Evolutionary conservation across 2,113 vertebrate species (phyloP), one percentile per base, ranked within the genome.

Genomic region (Pachypanchax playfairii): DNA sequence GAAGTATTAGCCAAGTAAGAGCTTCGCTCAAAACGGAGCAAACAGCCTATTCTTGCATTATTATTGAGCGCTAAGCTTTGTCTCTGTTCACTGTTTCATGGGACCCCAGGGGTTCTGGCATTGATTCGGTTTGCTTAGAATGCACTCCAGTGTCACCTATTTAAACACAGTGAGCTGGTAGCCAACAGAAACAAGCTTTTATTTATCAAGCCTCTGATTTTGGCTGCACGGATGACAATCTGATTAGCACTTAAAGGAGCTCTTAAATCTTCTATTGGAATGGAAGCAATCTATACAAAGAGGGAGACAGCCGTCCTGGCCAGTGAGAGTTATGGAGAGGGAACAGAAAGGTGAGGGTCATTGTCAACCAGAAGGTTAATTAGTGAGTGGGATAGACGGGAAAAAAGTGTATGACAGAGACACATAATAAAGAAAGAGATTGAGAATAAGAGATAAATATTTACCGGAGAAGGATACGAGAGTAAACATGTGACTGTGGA

Each of bases 191-290:
- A 88, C 74, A 47, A 73, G 82, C 69, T 73, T 86, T 90, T 88
- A 87, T 91, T 91, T 89, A 87, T 89, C 79, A 84, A 80, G 72
- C 79, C 69, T 86, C 75, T 85, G 80, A 82, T 90, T 83, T 86
- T 81, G 85, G 77, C 85, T 78, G 77, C 85, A 75, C 31, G 54
- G 81, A 89, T 86, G 90, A 90, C 89, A 90, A 89, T 73, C 83
- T 90, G 86, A 91, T 91, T 90, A 92, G 80, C 86, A 88, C 87
- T 87, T 85, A 83, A 85, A 89, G 68, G 65, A 78, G 71, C 79
- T 79, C 71, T 73, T 83, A 83, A 84, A 87, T 90, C 84, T 87
- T 82, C 76, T 63, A 73, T 73, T 74, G 75, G 66, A 80, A 69
- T 69, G 69, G 81, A 68, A 75, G 52, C 54, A 54, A 70, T 84